Percentiles rank a stretch among this genome's conserved stretches.
These are phyloP conservation scores for Paraescarpia echinospica DNA, from an alignment of 1,140 invertebrate species.

Conservation along the genomic window DNA sequence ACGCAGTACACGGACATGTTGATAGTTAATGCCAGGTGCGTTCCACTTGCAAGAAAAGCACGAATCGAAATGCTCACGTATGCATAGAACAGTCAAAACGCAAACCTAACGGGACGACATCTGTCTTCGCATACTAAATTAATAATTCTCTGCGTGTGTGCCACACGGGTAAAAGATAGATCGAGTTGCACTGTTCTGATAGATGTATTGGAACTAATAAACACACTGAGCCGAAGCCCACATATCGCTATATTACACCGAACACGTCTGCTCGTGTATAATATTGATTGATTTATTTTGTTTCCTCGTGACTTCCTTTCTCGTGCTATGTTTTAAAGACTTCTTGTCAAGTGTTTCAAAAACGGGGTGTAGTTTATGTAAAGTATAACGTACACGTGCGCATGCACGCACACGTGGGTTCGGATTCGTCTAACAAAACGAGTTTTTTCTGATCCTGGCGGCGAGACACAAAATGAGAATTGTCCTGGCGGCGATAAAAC, in stretches of 20 bases:
- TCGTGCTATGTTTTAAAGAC: background rate
- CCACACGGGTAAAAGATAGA: background rate
- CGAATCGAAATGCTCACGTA: background rate
- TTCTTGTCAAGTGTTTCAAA: background rate
- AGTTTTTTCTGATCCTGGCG: no score
- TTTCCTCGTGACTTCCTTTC: background rate
- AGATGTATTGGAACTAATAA: background rate
- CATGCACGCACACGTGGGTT: no score
- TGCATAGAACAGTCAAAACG: background rate
- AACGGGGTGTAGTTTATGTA: no score
- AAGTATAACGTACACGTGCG: no score
- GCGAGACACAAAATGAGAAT: no score
- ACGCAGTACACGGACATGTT: background rate
- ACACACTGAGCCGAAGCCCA: background rate
- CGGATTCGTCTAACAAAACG: no score
- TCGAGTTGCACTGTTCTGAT: background rate
- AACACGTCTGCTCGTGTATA: background rate
- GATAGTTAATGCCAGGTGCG: background rate
- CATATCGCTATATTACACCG: background rate
- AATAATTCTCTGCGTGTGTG: background rate
- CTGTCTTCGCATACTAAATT: background rate
- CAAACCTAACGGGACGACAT: background rate
- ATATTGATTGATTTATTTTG: background rate
- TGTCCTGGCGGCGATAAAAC: no score
- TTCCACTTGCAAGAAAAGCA: background rate